A percentile compares a stretch with the other conserved stretches of the same genome.
phyloP scores from a whole-genome alignment of 2,113 vertebrate genomes.

The Accipiter cooperii region DNA sequence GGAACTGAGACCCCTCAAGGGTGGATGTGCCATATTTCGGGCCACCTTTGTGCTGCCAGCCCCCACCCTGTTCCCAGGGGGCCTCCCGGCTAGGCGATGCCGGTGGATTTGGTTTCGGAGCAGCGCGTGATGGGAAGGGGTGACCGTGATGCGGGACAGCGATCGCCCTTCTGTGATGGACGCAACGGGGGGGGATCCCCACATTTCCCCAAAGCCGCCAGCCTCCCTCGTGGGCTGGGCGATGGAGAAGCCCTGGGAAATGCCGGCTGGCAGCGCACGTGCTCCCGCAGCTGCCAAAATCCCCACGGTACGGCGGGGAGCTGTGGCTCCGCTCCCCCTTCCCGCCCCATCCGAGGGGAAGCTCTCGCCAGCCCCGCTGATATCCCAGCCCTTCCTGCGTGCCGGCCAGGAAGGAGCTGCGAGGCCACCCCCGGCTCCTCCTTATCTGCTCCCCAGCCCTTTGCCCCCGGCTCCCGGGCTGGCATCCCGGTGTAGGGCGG shows the following conservation, averaged over 20 bases:
- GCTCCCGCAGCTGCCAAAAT: background rate
- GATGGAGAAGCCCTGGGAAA: background rate
- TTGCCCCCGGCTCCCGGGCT: background rate
- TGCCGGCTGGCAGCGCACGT: background rate
- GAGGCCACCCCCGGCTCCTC: background rate
- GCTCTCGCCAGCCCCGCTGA: slow-evolving; percentile 10
- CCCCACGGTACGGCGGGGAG: background rate
- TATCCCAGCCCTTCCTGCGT: slow-evolving; percentile 60
- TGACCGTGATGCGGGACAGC: rapidly evolving
- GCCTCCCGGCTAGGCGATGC: rapidly evolving
- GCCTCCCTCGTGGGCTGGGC: rapidly evolving
- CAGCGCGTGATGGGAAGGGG: background rate
- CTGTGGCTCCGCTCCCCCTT: background rate
- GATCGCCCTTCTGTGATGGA: rapidly evolving
- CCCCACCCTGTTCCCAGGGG: background rate
- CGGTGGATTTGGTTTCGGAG: background rate
- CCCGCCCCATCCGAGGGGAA: slow-evolving; percentile 32
- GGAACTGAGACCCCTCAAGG: rapidly evolving
- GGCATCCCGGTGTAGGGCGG: rapidly evolving
- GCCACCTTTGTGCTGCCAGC: background rate
- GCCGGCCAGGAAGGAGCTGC: slow-evolving; percentile 54
- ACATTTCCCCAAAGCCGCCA: background rate
- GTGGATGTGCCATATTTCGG: rapidly evolving
- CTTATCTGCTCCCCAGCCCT: slow-evolving; percentile 50
- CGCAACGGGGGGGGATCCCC: rapidly evolving